Conservation (phyloP, 2,888 invertebrate species). For the Abrostola triplasia region DNA sequence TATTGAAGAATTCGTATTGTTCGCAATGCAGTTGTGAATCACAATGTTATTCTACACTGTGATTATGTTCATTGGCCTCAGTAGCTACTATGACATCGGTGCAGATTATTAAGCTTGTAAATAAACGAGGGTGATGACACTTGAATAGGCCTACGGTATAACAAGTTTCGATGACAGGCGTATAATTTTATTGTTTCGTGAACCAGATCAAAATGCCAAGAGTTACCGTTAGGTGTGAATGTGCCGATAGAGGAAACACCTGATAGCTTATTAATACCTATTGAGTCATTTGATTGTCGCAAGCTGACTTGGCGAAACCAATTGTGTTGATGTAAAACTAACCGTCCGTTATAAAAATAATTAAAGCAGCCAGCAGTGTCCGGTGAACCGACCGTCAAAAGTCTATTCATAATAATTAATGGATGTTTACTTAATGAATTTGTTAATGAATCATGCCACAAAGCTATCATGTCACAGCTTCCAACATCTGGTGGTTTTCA, state of each 20-base stretch:
- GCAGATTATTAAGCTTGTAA: conserved; percentile 47
- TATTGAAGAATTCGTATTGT: conserved; percentile 48
- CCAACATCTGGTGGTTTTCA: conserved; percentile 20
- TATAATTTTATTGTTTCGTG: conserved; percentile 83
- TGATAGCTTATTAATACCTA: conserved; percentile 66
- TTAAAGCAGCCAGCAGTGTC: neutral
- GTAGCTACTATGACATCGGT: conserved; percentile 42
- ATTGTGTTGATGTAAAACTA: too few species aligned
- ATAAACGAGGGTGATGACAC: conserved; percentile 63
- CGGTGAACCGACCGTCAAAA: neutral
- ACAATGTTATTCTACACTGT: conserved; percentile 55
- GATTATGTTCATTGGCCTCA: conserved; percentile 58
- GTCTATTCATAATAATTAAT: conserved; percentile 5
- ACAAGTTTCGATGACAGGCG: conserved; percentile 71
- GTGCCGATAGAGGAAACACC: conserved; percentile 77
- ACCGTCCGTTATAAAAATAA: neutral
- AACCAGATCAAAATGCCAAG: conserved; percentile 80
- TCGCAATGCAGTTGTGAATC: conserved; percentile 54
- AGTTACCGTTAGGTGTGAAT: conserved; percentile 82
- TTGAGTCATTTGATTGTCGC: conserved; percentile 22
- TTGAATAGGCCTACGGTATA: conserved; percentile 68
- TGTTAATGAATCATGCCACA: conserved; percentile 5
- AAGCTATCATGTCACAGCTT: neutral
- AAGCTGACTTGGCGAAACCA: conserved; percentile 9
- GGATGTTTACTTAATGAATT: conserved; percentile 1